Base-by-base conservation (phyloP, 2,797 vertebrate species). In the Echiichthys vipera region DNA sequence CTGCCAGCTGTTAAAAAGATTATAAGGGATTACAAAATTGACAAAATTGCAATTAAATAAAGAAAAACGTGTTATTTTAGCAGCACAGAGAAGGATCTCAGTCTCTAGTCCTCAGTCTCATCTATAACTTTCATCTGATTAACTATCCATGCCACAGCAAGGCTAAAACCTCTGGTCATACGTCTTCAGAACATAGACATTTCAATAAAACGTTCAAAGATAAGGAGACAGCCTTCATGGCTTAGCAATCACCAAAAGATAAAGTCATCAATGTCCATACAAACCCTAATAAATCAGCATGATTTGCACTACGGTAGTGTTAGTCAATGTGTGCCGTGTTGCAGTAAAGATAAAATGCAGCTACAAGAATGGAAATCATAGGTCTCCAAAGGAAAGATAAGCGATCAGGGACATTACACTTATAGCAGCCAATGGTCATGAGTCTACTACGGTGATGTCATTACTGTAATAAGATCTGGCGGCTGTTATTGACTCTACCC, bases 381-480 rank as follows among this genome's bases (percentile, higher is more conserved):
- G 17, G 13, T 68, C 49, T 72, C 32, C 40, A 49, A 24, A 45
- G 51, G 42, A 63, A 49, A 49, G 45, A 71, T 37, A 47, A 77
- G 58, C n/a, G 67, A 65, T 8, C 36, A 32, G 42, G 40, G n/a
- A 50, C n/a, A 73, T 64, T 56, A 40, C 27, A 43, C 62, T 40
- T 46, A 56, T 11, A 56, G 51, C 65, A 62, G 71, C 65, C 59
- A 71, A 27, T 66, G 62, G 64, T 59, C 75, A 73, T 18, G 43
- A 47, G 64, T 36, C 43, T 36, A 36, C 67, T 17, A 8, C 0
- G 20, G 58, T 82, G 85, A 84, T 81, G 78, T 72, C 64, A 79
- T 72, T 49, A 68, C 65, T 74, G 83, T 81, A 85, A 88, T 72
- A 82, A 65, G 71, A 89, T 71, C 66, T 24, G 42, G 47, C 54